Conservation (phyloP, 2,888 invertebrate genomes). For the Chrysopilus asiliformis region DNA sequence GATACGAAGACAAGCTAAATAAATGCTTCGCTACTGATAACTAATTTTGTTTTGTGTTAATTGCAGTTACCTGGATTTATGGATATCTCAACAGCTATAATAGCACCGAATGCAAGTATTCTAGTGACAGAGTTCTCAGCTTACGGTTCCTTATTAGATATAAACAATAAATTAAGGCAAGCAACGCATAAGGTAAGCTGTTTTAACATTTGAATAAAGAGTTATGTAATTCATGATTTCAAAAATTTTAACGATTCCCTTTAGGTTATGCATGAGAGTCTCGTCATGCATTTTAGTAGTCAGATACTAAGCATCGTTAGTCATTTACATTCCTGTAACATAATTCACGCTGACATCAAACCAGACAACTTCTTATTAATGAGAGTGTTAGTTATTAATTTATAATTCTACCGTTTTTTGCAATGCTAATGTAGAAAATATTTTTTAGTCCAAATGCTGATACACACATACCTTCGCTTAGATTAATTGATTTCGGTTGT, state of each 20-base stretch:
- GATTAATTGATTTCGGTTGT: constrained; percentile 89
- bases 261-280: constrained; percentile 51
- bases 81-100: constrained; percentile 64
- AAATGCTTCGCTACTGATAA: not conserved
- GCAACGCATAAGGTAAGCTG: constrained; percentile 46
- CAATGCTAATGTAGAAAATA: constrained; percentile 5
- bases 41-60: not conserved
- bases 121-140: constrained; percentile 73
- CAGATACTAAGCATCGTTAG: constrained; percentile 77
- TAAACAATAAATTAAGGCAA: constrained; percentile 61
- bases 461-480: constrained; percentile 55
- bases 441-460: constrained; percentile 45
- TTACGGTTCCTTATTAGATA: constrained; percentile 70
- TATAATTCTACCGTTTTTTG: not conserved
- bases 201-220: not conserved
- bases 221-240: not conserved
- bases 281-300: constrained; percentile 68
- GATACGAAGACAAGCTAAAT: too few relatives aligned
- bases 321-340: constrained; percentile 70
- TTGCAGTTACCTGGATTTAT: constrained; percentile 56
- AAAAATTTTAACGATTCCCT: too few relatives aligned
- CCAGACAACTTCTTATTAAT: constrained; percentile 87
- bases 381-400: constrained; percentile 45
- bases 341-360: constrained; percentile 92
- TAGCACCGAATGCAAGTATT: constrained; percentile 71